Evolutionary conservation across 2,797 vertebrate species (phyloP), one percentile per base, ranked within the genome.

Genomic region (Helicolenus hilgendorfi): DNA sequence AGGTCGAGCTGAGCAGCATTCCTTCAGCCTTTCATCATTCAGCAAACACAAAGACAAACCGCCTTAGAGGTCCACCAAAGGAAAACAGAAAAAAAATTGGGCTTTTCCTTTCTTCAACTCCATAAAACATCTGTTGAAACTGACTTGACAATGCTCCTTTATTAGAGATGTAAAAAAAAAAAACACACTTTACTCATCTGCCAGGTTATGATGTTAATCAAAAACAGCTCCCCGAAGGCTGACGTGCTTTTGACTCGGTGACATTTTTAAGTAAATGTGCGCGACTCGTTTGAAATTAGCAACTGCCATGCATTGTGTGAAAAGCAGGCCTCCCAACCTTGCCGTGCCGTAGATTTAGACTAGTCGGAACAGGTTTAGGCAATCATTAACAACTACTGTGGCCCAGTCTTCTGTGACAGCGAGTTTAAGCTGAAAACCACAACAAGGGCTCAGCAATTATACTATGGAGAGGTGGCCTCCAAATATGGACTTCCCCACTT

Each of bases 301-400:
- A 92, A 89, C 87, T 56, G 89, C 79, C 73, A 27, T 92, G 86
- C 75, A 90, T 93, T 96, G 94, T 96, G 88, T 94, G 89, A 92
- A 87, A 82, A 91, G 87, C 85, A 89, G 93, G 89, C 91, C 89
- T 96, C 92, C 73, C 85, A 80, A 68, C 81, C 84, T 92, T 63
- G 84, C 85, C 18, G 85, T 95, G 95, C 90, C 95, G 71, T 96
- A 96, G 94, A 95, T 94, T 94, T 85, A 92, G 94, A 97, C 96
- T 96, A 96, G 97, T 97, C 88, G 77, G 94, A 97, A 97, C 96
- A 97, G 97, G 97, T 97, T 96, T 96, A 95, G 94, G 94, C 94
- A 97, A 98, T 97, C 96, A 97, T 97, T 97, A 97, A 98, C 96
- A 93, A 89, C 92, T 74, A 91, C 91, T 92, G 93, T 96, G 90